A percentile compares a stretch with the other conserved stretches of the same genome.
Evolutionary conservation across 2,113 vertebrate species (phyloP).

Genomic region (Blennius ocellaris): DNA sequence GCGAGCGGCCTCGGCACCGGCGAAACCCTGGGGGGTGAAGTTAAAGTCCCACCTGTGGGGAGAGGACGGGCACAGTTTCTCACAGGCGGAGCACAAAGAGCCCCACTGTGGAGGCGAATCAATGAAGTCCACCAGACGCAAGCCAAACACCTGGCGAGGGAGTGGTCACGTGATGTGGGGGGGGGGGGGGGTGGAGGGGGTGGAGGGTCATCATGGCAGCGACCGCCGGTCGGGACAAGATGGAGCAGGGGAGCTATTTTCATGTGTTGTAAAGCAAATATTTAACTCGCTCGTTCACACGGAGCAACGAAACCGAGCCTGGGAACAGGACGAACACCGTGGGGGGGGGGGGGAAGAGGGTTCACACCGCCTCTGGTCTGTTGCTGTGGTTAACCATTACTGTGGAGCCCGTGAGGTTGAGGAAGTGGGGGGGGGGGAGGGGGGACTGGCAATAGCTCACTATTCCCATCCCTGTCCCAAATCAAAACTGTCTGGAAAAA

Average conservation of each 20-base stretch:
- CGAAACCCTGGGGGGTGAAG: slow-evolving; percentile 38
- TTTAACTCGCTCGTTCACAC: neutral
- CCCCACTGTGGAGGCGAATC: slow-evolving; percentile 74
- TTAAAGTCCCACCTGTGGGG: slow-evolving; percentile 73
- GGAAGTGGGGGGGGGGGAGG: slow-evolving; percentile 72
- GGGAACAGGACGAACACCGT: slow-evolving; percentile 48
- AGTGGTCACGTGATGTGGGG: slow-evolving; percentile 60
- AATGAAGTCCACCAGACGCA: slow-evolving; percentile 70
- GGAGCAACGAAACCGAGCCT: slow-evolving; percentile 13
- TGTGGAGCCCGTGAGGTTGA: slow-evolving; percentile 52
- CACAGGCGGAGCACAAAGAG: slow-evolving; percentile 76
- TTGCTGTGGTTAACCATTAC: slow-evolving; percentile 68
- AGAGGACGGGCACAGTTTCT: slow-evolving; percentile 69
- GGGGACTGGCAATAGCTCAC: slow-evolving; percentile 59
- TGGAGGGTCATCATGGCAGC: slow-evolving; percentile 53
- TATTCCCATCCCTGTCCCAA: slow-evolving; percentile 47
- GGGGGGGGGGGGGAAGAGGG: slow-evolving; percentile 38
- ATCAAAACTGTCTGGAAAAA: slow-evolving; percentile 43
- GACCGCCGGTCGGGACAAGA: slow-evolving; percentile 40
- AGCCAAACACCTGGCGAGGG: slow-evolving; percentile 79
- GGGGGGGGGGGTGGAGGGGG: neutral
- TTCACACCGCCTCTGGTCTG: slow-evolving; percentile 50
- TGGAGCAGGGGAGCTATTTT: slow-evolving; percentile 25
- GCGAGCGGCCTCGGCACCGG: slow-evolving; percentile 28
- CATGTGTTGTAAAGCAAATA: neutral